Evolutionary conservation across 2,113 vertebrate species (phyloP).

Genomic region (Cyprinodon tularosa): DNA sequence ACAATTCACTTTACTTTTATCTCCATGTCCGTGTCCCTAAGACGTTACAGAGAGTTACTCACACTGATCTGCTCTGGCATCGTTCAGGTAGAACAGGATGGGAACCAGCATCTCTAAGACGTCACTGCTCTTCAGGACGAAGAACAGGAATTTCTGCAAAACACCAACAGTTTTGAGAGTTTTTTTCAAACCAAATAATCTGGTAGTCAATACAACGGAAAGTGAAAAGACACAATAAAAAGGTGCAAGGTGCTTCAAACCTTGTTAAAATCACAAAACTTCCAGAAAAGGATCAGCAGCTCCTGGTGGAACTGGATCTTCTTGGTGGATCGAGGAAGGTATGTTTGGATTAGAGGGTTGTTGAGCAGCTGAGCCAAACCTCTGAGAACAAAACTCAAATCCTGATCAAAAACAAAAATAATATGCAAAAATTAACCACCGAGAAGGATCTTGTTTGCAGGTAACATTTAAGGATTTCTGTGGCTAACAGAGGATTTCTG

Average conservation of each 20-base stretch:
- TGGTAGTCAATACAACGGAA: background rate
- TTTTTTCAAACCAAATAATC: background rate
- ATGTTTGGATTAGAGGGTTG: constrained; percentile 94
- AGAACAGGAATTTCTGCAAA: constrained; percentile 95
- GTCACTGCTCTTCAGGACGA: constrained; percentile 97
- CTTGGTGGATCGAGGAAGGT: constrained; percentile 94
- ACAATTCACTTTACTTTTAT: background rate
- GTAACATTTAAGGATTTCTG: background rate
- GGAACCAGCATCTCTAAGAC: constrained; percentile 95
- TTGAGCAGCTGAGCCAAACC: constrained; percentile 91
- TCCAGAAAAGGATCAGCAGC: constrained; percentile 97
- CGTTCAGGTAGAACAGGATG: constrained; percentile 93
- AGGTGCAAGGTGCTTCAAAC: constrained; percentile 35
- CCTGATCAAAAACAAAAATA: constrained; percentile 73
- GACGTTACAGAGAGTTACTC: constrained; percentile 57
- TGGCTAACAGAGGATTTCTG: background rate
- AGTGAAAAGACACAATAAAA: background rate
- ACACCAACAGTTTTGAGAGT: background rate
- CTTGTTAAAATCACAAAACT: constrained; percentile 98
- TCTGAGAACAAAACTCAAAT: constrained; percentile 94
- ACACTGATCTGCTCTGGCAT: constrained; percentile 95
- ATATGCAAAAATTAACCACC: background rate
- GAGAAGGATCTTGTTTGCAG: background rate
- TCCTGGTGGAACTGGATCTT: constrained; percentile 98
- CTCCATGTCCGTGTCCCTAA: background rate